Conservation (phyloP, 2,113 vertebrate species). For the Pangasianodon gigas region DNA sequence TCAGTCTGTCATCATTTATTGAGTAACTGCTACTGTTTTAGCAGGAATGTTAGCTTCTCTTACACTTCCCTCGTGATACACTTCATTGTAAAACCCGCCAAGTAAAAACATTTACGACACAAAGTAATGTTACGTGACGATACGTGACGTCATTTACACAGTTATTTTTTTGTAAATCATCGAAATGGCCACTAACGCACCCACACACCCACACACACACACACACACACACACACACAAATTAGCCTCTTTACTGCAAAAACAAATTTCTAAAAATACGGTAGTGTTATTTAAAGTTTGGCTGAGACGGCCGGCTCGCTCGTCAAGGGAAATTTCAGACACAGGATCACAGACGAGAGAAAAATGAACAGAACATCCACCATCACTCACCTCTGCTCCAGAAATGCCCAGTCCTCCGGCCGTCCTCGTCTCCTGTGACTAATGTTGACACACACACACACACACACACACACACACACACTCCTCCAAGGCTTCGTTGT, state of each 20-base stretch:
- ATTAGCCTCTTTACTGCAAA: too few species aligned
- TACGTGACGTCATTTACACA: too few species aligned
- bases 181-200: too few species aligned
- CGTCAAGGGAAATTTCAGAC: neutral
- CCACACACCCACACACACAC: neutral
- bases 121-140: too few species aligned
- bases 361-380: neutral
- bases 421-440: constrained; percentile 1
- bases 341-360: neutral
- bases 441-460: neutral
- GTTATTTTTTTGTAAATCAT: too few species aligned
- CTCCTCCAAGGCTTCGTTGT: neutral
- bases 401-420: neutral
- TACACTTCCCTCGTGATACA: neutral
- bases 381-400: neutral
- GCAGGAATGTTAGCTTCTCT: neutral
- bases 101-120: too few species aligned
- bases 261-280: too few species aligned
- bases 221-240: neutral
- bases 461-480: neutral
- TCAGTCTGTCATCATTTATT: neutral
- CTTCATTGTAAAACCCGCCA: neutral
- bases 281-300: neutral
- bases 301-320: neutral
- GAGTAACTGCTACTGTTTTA: neutral